These are phyloP conservation scores for Gallinago jamesoni DNA, from an alignment of 2,113 vertebrate genomes.

Conservation along the genomic window DNA sequence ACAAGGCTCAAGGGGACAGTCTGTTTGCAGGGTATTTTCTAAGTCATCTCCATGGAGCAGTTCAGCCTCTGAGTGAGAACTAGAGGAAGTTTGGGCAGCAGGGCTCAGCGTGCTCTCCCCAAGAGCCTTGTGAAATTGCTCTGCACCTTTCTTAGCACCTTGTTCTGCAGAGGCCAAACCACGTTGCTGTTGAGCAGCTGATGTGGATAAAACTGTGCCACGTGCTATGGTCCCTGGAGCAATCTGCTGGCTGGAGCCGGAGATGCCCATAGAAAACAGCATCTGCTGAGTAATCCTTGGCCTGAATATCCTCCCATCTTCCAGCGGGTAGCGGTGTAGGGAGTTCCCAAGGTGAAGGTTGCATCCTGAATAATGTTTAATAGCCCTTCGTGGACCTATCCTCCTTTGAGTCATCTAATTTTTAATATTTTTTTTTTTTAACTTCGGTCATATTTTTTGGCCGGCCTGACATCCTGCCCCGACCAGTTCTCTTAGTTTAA, in stretches of 20 bases:
- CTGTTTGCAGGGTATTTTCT: neutral
- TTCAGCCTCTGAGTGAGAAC: neutral
- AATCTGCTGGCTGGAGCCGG: neutral
- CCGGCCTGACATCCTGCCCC: constrained; percentile 1
- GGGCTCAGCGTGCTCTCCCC: neutral
- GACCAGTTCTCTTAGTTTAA: neutral
- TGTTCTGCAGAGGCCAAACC: neutral
- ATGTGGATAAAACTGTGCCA: neutral
- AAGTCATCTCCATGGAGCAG: neutral
- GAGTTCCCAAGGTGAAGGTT: constrained; percentile 26
- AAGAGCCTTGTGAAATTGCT: neutral
- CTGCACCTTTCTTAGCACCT: neutral
- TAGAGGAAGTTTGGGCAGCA: neutral
- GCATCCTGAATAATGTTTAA: neutral
- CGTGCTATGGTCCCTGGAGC: accelerated
- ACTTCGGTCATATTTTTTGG: neutral
- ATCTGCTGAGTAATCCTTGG: neutral
- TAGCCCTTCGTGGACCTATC: neutral
- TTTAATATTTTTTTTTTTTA: neutral
- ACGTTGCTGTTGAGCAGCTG: neutral
- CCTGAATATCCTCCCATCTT: neutral
- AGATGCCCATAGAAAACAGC: neutral
- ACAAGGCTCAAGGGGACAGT: accelerated
- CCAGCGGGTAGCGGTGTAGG: neutral
- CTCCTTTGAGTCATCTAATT: neutral